Conservation (phyloP, 2,113 vertebrate genomes). For the Girardinichthys multiradiatus region DNA sequence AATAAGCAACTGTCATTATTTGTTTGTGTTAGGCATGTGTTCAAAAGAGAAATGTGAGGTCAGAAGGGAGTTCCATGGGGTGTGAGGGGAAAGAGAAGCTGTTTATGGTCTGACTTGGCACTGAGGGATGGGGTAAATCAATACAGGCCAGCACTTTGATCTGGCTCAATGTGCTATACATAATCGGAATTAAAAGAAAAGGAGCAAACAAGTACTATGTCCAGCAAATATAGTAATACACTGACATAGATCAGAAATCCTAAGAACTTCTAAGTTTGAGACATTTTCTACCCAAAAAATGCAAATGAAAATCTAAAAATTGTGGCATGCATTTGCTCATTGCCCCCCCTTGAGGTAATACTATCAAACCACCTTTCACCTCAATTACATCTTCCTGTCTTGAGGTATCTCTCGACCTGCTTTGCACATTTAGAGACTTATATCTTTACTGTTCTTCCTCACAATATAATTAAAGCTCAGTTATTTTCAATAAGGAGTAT, state of each 20-base stretch:
- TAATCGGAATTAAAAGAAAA: slow-evolving; percentile 37
- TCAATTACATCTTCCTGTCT: neutral
- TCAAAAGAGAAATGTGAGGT: slow-evolving; percentile 28
- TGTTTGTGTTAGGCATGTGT: slow-evolving; percentile 42
- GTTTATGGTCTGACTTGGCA: slow-evolving; percentile 72
- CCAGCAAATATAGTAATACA: neutral
- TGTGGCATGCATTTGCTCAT: neutral
- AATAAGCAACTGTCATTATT: slow-evolving; percentile 58
- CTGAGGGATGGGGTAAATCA: slow-evolving; percentile 67
- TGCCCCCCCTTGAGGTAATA: neutral
- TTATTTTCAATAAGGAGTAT: neutral
- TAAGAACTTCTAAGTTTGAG: neutral
- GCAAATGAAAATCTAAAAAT: neutral
- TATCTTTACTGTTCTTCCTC: neutral
- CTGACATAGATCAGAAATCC: neutral
- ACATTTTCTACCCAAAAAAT: neutral
- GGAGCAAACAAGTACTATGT: slow-evolving; percentile 19
- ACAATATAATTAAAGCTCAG: neutral
- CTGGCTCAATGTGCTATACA: slow-evolving; percentile 54
- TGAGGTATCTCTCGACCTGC: neutral
- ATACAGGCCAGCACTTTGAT: slow-evolving; percentile 67
- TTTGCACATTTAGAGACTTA: no score
- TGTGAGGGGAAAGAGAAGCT: slow-evolving; percentile 67
- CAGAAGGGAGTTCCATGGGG: slow-evolving; percentile 61
- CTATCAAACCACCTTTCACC: neutral